Percentiles rank a stretch among this genome's conserved stretches.
Evolutionary conservation across 2,797 vertebrate species (phyloP).

Genomic region (Fratercula arctica): DNA sequence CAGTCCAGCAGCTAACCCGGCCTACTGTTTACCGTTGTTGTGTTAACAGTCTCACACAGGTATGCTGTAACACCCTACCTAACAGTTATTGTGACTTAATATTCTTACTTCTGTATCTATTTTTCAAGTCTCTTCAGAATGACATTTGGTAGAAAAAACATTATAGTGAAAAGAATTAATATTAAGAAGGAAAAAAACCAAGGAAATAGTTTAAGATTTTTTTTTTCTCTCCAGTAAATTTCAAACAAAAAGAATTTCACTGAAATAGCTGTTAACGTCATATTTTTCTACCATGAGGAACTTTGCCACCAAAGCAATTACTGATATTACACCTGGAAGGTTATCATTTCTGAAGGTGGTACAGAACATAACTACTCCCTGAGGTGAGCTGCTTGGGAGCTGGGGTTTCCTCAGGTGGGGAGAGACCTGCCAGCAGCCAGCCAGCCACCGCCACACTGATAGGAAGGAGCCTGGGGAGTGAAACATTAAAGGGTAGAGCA

Average conservation of each 20-base stretch:
- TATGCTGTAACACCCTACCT: background rate
- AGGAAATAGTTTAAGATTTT: background rate
- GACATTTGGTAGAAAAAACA: background rate
- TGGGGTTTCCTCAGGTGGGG: background rate
- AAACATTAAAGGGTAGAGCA: no score
- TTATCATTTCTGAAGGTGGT: background rate
- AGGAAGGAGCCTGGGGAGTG: background rate
- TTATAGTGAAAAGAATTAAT: background rate
- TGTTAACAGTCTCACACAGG: fast-evolving
- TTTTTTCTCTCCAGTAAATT: background rate
- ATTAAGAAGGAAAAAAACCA: background rate
- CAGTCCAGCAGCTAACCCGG: background rate
- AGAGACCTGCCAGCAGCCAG: background rate
- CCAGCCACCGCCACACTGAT: no score
- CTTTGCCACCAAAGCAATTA: background rate
- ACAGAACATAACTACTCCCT: background rate
- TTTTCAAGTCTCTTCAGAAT: background rate
- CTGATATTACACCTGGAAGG: background rate
- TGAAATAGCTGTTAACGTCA: background rate
- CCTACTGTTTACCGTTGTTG: background rate
- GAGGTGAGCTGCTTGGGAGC: background rate
- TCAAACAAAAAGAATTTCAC: background rate
- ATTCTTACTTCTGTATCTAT: background rate
- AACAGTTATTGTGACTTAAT: background rate
- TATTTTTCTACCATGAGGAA: background rate